Percentiles rank a stretch among this genome's conserved stretches.
These are phyloP conservation scores for Ibycter americanus DNA, from an alignment of 2,797 vertebrate species.

Conservation along the genomic window DNA sequence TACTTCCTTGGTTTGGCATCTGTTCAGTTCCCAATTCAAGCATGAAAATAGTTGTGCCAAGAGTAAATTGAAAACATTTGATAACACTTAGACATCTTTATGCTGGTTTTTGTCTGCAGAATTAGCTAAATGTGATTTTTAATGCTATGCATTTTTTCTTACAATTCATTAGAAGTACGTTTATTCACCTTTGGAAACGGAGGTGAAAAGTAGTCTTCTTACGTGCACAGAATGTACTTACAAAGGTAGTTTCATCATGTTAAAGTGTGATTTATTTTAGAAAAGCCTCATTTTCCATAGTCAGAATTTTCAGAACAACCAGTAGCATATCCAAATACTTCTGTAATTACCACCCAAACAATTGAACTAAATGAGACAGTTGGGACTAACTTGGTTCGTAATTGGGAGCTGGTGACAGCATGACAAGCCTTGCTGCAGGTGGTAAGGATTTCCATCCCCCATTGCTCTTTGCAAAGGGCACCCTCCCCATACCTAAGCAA, in stretches of 20 bases:
- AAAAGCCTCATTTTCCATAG: not conserved
- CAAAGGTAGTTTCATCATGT: not conserved
- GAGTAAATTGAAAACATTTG: slow-evolving; percentile 35
- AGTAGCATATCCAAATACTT: not conserved
- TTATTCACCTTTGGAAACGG: not conserved
- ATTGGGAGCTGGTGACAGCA: not conserved
- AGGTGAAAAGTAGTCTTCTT: not conserved
- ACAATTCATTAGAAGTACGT: not conserved
- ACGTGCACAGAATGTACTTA: not conserved
- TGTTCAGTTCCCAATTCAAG: slow-evolving; percentile 13
- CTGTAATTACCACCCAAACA: not conserved
- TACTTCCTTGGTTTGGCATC: slow-evolving; percentile 20
- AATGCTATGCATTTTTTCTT: not conserved
- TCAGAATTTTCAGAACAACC: not conserved
- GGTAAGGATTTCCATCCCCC: not conserved
- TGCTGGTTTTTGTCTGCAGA: not conserved
- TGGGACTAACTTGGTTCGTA: not conserved
- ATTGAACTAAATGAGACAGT: not conserved
- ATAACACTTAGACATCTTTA: not conserved
- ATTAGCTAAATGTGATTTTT: not conserved
- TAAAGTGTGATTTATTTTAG: not conserved
- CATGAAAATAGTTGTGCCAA: slow-evolving; percentile 33
- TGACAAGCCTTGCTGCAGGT: not conserved
- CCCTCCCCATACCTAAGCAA: rapidly evolving
- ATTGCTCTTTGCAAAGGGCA: rapidly evolving